phyloP scores from a whole-genome alignment of 2,113 vertebrate species.

The Rhombomys opimus region DNA sequence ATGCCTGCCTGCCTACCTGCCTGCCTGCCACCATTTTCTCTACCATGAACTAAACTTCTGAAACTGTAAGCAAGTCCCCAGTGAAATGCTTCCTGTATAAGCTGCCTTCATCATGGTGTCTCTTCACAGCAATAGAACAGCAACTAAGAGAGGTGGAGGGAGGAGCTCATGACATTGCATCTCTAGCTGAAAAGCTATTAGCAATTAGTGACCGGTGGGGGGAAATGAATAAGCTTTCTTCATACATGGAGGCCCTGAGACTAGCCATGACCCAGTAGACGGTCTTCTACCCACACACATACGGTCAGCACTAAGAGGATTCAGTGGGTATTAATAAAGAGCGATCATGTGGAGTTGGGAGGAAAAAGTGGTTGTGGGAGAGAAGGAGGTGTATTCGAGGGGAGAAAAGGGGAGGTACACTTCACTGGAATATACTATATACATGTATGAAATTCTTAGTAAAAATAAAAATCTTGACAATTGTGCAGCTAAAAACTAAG shows the following conservation, averaged over 20 bases:
- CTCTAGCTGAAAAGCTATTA: neutral
- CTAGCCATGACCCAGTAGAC: neutral
- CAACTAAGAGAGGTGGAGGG: neutral
- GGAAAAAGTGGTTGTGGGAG: rapidly evolving
- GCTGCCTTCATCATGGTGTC: neutral
- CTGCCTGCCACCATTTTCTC: neutral
- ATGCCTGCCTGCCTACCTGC: neutral
- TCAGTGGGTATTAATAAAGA: too few relatives aligned
- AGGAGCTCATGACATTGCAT: neutral
- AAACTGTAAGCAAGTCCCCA: neutral
- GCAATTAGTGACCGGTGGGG: neutral
- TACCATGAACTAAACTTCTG: neutral
- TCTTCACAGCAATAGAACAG: neutral
- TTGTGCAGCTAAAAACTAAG: neutral
- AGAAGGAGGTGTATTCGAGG: neutral
- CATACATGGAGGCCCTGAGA: neutral
- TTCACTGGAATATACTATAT: neutral
- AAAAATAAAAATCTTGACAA: neutral
- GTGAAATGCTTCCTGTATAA: neutral
- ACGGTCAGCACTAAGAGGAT: neutral
- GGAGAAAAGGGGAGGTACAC: neutral
- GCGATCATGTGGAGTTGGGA: neutral
- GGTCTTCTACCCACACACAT: neutral
- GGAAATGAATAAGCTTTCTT: neutral
- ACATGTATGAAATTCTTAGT: too few relatives aligned